Conservation (phyloP, 2,888 invertebrate genomes). For the Plebejus anna region DNA sequence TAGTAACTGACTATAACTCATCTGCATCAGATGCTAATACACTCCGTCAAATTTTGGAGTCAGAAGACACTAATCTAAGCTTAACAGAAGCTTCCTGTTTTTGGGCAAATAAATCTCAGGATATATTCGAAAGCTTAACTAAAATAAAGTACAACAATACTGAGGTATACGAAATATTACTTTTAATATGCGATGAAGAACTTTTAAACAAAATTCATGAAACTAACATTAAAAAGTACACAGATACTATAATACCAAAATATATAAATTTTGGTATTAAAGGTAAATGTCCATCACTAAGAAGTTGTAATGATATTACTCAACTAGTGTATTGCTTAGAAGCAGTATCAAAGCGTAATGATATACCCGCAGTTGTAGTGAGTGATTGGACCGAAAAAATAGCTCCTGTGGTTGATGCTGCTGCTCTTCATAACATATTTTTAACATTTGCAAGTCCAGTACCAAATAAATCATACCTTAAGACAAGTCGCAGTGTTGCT, state of each 20-base stretch:
- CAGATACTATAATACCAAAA: not conserved
- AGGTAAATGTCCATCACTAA: not conserved
- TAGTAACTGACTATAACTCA: conserved; percentile 3
- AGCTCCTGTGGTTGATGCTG: not conserved
- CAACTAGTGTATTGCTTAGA: not conserved
- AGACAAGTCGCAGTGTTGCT: conserved; percentile 35
- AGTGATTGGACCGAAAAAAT: not conserved
- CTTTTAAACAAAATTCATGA: not conserved
- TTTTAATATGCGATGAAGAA: conserved; percentile 28
- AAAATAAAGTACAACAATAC: not conserved
- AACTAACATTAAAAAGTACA: not conserved
- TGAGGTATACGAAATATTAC: not conserved
- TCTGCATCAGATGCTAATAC: conserved; percentile 28
- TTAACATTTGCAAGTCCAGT: conserved; percentile 36
- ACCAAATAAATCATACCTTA: conserved; percentile 36
- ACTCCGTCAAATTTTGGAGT: conserved; percentile 34
- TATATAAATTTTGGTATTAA: not conserved
- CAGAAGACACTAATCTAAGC: not conserved
- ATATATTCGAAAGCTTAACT: conserved; percentile 30
- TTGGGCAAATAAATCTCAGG: conserved; percentile 32
- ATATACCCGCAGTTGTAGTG: not conserved
- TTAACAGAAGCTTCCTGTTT: conserved; percentile 36
- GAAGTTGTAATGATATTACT: not conserved
- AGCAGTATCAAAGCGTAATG: too few species aligned
- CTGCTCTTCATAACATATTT: not conserved